phyloP scores from a whole-genome alignment of 1,140 invertebrate species.

The Asbolus verrucosus region DNA sequence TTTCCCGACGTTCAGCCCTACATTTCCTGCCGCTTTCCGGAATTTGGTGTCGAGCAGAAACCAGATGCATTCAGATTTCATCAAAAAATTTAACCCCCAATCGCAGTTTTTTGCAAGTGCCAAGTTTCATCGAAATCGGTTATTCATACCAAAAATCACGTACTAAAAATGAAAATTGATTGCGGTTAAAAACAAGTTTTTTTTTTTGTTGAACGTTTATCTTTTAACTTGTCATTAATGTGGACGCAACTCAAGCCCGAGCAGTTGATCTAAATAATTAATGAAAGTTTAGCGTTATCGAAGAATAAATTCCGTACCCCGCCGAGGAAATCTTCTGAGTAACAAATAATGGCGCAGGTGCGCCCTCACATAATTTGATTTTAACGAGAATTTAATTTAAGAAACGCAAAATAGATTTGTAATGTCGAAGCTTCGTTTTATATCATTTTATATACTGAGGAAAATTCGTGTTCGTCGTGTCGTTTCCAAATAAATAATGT shows the following conservation, averaged over 20 bases:
- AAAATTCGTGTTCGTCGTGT: neutral
- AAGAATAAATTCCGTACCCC: slow-evolving; percentile 6
- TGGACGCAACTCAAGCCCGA: no score
- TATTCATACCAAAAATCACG: no score
- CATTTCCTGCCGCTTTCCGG: slow-evolving; percentile 5
- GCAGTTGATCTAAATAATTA: no score
- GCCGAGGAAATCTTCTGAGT: neutral
- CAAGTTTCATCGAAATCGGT: no score
- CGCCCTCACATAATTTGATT: slow-evolving; percentile 17
- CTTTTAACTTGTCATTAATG: no score
- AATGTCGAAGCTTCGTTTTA: slow-evolving; percentile 8
- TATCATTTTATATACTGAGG: neutral
- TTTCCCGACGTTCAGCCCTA: neutral
- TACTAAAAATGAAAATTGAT: no score
- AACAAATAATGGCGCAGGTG: slow-evolving; percentile 31
- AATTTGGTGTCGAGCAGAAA: no score
- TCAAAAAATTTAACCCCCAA: no score
- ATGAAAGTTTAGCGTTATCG: neutral
- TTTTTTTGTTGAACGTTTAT: no score
- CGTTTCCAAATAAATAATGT: neutral
- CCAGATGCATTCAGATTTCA: no score
- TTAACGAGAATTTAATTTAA: slow-evolving; percentile 38
- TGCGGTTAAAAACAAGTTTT: no score
- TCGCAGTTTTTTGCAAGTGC: no score
- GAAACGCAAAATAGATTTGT: slow-evolving; percentile 30